Percentiles rank a stretch among this genome's conserved stretches.
Conservation (phyloP, 1,140 invertebrate species). For the Pygmarrhopalites habei region DNA sequence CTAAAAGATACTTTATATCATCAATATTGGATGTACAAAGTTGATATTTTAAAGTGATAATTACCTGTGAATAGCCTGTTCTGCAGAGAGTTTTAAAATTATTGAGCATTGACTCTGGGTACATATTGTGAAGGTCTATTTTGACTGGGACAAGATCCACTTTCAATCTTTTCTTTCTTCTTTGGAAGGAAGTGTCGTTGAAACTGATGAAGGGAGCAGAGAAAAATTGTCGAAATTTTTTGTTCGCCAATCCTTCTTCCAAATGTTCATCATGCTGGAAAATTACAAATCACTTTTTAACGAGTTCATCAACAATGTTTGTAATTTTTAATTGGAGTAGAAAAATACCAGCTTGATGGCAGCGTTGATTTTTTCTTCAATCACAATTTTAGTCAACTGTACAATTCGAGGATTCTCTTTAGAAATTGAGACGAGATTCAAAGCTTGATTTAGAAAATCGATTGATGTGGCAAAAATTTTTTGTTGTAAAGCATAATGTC, state of each 20-base stretch:
- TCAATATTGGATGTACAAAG: not conserved
- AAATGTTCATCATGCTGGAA: not conserved
- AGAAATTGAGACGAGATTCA: no score
- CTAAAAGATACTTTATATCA: not conserved
- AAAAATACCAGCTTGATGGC: no score
- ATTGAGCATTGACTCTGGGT: not conserved
- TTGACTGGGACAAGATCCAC: not conserved
- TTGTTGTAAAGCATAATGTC: no score
- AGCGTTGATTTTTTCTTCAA: no score
- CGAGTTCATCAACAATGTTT: no score
- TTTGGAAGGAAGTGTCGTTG: not conserved
- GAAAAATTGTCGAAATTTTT: not conserved
- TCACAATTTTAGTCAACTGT: no score
- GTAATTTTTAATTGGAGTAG: no score
- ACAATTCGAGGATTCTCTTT: no score
- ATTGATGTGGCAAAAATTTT: no score
- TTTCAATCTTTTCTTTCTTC: not conserved
- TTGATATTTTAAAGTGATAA: not conserved
- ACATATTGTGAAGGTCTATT: no score
- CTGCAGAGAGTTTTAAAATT: slow-evolving; percentile 4
- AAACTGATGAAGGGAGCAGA: not conserved
- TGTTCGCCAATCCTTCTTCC: not conserved
- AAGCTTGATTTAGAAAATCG: no score
- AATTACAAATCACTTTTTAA: no score
- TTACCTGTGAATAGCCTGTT: slow-evolving; percentile 1